Evolutionary conservation across 92 coral and sea anemone genomes (phyloP).

Genomic region (Hydrozoanthus gracilis): DNA sequence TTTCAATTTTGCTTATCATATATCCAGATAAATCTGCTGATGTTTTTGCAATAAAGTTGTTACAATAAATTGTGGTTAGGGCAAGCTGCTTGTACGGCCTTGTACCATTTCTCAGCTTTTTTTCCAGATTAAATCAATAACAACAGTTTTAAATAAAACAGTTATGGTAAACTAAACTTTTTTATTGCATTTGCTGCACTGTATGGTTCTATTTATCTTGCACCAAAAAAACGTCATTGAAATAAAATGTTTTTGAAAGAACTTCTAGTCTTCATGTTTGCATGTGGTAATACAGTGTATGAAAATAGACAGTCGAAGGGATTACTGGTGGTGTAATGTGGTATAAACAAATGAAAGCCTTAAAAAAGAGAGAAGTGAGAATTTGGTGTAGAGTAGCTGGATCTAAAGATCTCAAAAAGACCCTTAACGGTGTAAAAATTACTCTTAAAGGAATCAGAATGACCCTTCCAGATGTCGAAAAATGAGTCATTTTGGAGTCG

Average conservation of each 20-base stretch:
- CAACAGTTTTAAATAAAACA: not conserved
- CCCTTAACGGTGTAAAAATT: no score
- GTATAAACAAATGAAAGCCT: not conserved
- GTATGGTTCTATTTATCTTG: not conserved
- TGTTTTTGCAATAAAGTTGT: conserved; percentile 2
- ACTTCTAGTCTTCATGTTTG: not conserved
- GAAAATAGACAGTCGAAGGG: not conserved
- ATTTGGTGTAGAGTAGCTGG: not conserved
- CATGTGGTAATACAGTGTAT: not conserved
- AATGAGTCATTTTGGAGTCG: no score
- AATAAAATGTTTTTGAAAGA: conserved; percentile 3
- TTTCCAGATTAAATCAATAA: not conserved
- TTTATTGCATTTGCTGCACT: not conserved
- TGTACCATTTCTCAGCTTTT: not conserved
- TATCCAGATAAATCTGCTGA: conserved; percentile 11
- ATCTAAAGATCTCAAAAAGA: no score
- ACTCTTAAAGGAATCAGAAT: no score
- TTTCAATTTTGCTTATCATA: conserved; percentile 41
- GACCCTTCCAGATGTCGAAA: no score
- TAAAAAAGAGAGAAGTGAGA: not conserved
- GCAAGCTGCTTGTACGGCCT: conserved; percentile 8
- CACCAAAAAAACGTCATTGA: not conserved
- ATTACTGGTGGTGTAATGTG: not conserved
- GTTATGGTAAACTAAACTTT: not conserved
- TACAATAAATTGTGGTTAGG: conserved; percentile 1